These are phyloP conservation scores for Notodonta ziczac DNA, from an alignment of 2,888 invertebrate genomes.

Conservation along the genomic window DNA sequence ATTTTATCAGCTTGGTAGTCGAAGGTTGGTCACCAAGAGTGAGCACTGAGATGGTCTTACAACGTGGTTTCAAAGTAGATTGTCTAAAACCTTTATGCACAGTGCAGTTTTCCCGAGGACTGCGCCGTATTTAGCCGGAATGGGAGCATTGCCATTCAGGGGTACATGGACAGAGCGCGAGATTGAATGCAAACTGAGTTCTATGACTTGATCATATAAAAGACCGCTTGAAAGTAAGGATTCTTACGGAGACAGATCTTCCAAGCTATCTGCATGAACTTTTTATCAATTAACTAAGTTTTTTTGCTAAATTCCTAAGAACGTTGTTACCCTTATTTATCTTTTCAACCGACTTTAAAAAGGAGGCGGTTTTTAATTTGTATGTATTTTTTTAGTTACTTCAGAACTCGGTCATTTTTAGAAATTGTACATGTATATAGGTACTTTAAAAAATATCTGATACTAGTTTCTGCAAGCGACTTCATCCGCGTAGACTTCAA, in stretches of 20 bases:
- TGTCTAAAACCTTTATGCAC: slow-evolving; percentile 8
- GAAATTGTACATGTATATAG: no score
- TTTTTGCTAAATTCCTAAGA: no score
- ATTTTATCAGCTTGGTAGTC: neutral
- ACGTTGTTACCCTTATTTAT: no score
- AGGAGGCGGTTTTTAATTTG: no score
- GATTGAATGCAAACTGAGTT: neutral
- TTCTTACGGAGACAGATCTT: neutral
- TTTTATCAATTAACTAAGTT: no score
- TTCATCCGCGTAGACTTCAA: no score
- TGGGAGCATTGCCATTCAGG: neutral
- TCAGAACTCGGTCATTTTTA: no score
- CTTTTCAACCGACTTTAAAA: no score
- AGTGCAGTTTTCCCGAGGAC: slow-evolving; percentile 1
- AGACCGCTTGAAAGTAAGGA: no score
- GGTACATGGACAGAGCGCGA: neutral
- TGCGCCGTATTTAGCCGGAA: slow-evolving; percentile 15
- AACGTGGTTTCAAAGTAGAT: slow-evolving; percentile 15
- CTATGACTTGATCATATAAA: neutral
- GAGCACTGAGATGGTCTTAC: neutral
- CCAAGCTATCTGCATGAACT: neutral
- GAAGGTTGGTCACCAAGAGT: neutral
- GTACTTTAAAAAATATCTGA: no score
- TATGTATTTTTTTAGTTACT: no score
- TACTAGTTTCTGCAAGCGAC: no score